Percentiles rank a stretch among this genome's conserved stretches.
phyloP scores from a whole-genome alignment of 2,888 invertebrate genomes.

The Melikaiella ostensackeni region DNA sequence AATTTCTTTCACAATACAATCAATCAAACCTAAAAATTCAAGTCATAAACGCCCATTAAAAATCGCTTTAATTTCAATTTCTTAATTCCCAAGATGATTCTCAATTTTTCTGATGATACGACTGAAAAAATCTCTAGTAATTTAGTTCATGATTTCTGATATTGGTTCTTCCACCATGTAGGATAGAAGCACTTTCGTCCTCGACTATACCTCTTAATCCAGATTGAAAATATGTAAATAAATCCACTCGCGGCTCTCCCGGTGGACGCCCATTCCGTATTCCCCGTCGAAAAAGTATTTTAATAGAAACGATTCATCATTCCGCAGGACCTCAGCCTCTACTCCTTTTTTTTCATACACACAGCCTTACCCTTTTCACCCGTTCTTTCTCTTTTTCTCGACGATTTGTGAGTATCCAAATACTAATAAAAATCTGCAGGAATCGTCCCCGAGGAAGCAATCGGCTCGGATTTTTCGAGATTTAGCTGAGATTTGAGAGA shows the following conservation, averaged over 20 bases:
- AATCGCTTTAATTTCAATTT: not conserved
- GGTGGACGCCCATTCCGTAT: constrained; percentile 72
- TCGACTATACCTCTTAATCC: constrained; percentile 74
- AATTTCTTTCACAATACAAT: not conserved
- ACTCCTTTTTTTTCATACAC: constrained; percentile 53
- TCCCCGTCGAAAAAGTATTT: constrained; percentile 77
- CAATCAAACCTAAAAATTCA: not conserved
- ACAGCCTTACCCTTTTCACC: constrained; percentile 40
- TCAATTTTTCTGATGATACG: not conserved
- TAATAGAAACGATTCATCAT: constrained; percentile 76
- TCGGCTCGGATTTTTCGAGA: constrained; percentile 22
- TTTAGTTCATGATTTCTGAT: not conserved
- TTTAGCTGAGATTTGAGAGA: constrained; percentile 25
- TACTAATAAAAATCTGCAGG: constrained; percentile 53
- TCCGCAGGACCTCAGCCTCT: constrained; percentile 58
- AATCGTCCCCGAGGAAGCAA: not conserved
- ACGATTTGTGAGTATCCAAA: constrained; percentile 4
- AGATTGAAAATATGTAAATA: constrained; percentile 78
- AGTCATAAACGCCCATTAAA: not conserved
- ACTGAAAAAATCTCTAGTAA: not conserved
- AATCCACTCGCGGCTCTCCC: constrained; percentile 70
- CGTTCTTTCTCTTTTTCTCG: constrained; percentile 34
- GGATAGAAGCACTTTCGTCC: constrained; percentile 56
- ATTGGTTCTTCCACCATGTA: not conserved
- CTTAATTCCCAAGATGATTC: not conserved